Percentiles rank a stretch among this genome's conserved stretches.
Conservation (phyloP, 2,797 vertebrate species). For the Perdix hodgsoniae region DNA sequence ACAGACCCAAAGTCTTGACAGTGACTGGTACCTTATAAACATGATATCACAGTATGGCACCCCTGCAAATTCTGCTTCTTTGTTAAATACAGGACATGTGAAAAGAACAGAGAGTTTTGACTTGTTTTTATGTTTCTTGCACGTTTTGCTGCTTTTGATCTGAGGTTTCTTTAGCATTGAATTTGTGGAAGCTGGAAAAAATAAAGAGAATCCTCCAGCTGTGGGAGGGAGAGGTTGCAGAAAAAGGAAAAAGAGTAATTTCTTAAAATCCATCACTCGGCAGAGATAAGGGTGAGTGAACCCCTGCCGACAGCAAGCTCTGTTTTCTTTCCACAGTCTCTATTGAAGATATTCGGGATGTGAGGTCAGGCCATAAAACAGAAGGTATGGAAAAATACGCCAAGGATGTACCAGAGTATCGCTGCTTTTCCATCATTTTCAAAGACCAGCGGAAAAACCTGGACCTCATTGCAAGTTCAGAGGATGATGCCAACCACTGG, state of each 20-base stretch:
- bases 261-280: neutral
- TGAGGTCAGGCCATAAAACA: conserved; percentile 91
- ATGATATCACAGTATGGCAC: neutral
- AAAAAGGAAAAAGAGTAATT: neutral
- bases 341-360: conserved; percentile 91
- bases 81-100: neutral
- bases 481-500: conserved; percentile 86
- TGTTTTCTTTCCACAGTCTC: conserved; percentile 84
- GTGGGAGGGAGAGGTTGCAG: neutral
- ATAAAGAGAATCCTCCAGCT: neutral
- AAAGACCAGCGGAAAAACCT: conserved; percentile 89
- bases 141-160: neutral
- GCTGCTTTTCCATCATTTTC: conserved; percentile 95
- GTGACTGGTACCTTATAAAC: neutral
- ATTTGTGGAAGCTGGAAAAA: neutral
- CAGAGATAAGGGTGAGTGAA: conserved; percentile 19
- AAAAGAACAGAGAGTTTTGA: neutral
- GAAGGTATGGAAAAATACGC: conserved; percentile 92
- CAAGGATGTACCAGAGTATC: conserved; percentile 78
- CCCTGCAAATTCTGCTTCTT: neutral
- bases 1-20: neutral
- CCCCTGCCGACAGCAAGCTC: conserved; percentile 37
- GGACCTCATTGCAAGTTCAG: conserved; percentile 87
- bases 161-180: neutral
- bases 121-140: neutral